These are phyloP conservation scores for Cyprinodon brontotheroides DNA, from an alignment of 2,113 vertebrate genomes.

Conservation along the genomic window DNA sequence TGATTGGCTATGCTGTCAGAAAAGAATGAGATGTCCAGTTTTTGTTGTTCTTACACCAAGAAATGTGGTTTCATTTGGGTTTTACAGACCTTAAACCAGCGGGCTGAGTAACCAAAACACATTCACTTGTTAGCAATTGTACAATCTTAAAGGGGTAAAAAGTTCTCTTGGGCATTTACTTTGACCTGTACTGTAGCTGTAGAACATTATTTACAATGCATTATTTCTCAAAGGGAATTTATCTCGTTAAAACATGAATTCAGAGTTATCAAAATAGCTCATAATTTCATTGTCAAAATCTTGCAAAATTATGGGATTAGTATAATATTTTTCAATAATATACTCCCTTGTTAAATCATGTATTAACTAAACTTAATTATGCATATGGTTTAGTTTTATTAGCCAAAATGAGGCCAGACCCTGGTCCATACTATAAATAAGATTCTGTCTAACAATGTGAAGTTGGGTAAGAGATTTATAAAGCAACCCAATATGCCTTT, in stretches of 20 bases:
- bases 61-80: constrained; percentile 28
- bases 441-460: too few species aligned
- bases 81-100: constrained; percentile 34
- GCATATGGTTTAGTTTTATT: too few species aligned
- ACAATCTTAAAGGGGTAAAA: constrained; percentile 23
- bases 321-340: too few species aligned
- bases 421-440: too few species aligned
- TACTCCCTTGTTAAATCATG: too few species aligned
- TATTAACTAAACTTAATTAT: too few species aligned
- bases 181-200: constrained; percentile 24
- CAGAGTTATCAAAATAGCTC: constrained; percentile 12
- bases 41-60: constrained; percentile 44
- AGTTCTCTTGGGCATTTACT: constrained; percentile 15
- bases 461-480: too few species aligned
- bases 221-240: constrained; percentile 4
- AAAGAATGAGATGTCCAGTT: constrained; percentile 40
- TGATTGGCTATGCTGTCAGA: constrained; percentile 50
- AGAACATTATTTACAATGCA: constrained; percentile 55
- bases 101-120: constrained; percentile 16
- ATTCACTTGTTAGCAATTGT: constrained; percentile 7
- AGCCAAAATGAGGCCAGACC: too few species aligned
- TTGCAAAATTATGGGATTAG: too few species aligned
- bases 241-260: constrained; percentile 37
- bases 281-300: constrained; percentile 34
- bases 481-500: too few species aligned